These are phyloP conservation scores for Caenorhabditis panamensis DNA, from an alignment of 2,888 invertebrate genomes.

Conservation along the genomic window DNA sequence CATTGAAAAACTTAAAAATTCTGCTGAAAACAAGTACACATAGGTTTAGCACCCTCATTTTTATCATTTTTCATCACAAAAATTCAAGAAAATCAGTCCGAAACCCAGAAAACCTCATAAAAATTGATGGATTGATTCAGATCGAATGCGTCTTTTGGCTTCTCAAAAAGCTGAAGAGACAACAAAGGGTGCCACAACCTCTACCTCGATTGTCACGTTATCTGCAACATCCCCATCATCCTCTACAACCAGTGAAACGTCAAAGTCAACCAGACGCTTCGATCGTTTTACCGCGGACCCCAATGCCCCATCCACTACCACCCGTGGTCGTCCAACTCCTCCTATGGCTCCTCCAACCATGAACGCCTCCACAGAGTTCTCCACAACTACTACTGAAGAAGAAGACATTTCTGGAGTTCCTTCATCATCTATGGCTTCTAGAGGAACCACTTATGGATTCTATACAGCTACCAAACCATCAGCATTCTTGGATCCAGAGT, in stretches of 20 bases:
- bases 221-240: conserved; percentile 24
- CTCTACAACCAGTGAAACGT: conserved; percentile 27
- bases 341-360: conserved; percentile 57
- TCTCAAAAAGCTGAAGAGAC: conserved; percentile 38
- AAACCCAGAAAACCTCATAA: too few species aligned
- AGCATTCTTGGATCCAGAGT: conserved; percentile 67
- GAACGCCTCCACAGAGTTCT: conserved; percentile 26
- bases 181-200: conserved; percentile 11
- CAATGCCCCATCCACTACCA: too few species aligned
- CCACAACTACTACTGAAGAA: conserved; percentile 33
- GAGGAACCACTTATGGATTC: conserved; percentile 53
- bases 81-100: too few species aligned
- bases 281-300: conserved; percentile 47
- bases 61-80: too few species aligned
- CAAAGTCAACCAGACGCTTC: conserved; percentile 45
- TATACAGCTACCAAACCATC: conserved; percentile 68
- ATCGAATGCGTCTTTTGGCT: conserved; percentile 47
- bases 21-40: too few species aligned
- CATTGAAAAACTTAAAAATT: too few species aligned
- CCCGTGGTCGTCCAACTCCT: conserved; percentile 49
- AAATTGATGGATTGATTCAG: conserved; percentile 5
- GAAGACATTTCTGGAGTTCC: conserved; percentile 4
- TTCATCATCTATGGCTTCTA: conserved; percentile 37
- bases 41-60: too few species aligned
- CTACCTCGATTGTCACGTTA: conserved; percentile 23